These are phyloP conservation scores for Pristionchus mayeri DNA, from an alignment of 2,888 invertebrate genomes.

Conservation along the genomic window DNA sequence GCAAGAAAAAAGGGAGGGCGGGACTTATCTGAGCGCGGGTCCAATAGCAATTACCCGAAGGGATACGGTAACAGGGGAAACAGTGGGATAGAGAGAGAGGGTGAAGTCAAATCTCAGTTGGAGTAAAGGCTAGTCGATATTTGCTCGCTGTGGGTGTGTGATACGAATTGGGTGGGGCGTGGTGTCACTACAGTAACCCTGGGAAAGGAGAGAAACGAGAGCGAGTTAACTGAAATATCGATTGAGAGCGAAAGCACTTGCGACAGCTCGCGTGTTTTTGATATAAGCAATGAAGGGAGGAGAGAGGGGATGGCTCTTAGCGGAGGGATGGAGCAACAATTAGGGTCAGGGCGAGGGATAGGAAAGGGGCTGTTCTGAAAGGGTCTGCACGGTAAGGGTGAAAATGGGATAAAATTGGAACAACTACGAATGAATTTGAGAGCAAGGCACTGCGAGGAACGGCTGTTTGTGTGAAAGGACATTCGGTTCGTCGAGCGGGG, in stretches of 20 bases:
- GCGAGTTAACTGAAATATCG: conserved; percentile 8
- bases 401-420: background rate
- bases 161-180: background rate
- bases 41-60: conserved; percentile 26
- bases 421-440: conserved; percentile 15
- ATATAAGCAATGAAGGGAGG: conserved; percentile 9
- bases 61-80: conserved; percentile 31
- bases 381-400: background rate
- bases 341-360: background rate
- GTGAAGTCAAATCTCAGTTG: background rate
- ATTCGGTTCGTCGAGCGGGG: no score
- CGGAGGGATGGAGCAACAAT: background rate
- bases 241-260: conserved; percentile 32
- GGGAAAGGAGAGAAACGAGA: background rate
- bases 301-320: background rate
- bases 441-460: conserved; percentile 32
- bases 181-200: conserved; percentile 27
- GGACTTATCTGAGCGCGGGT: conserved; percentile 18
- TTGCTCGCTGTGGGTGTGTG: background rate
- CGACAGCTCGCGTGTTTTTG: background rate
- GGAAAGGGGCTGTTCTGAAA: background rate
- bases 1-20: background rate
- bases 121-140: background rate
- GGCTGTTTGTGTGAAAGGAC: background rate
- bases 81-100: background rate